Conservation (phyloP, 2,797 vertebrate genomes). For the Girardinus metallicus region DNA sequence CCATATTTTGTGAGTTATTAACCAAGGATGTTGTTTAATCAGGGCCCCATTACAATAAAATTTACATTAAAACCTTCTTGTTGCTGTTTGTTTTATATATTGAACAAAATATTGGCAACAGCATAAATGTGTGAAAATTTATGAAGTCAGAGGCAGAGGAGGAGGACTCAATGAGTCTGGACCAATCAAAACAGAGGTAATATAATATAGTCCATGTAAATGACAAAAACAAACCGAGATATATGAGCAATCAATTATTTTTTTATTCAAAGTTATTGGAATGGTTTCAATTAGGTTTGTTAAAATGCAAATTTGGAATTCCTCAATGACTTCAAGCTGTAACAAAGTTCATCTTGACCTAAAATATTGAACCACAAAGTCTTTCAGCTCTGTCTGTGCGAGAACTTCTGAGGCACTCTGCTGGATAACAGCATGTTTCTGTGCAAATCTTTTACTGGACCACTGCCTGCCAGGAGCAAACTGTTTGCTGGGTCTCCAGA, state of each 20-base stretch:
- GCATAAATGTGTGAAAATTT: slow-evolving; percentile 9
- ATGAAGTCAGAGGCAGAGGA: slow-evolving; percentile 26
- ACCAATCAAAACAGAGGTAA: slow-evolving; percentile 30
- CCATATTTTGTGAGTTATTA: slow-evolving; percentile 3
- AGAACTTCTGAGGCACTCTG: slow-evolving; percentile 26
- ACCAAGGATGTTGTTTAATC: not conserved
- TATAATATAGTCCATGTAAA: slow-evolving; percentile 16
- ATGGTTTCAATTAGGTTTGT: not conserved
- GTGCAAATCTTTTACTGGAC: slow-evolving; percentile 42
- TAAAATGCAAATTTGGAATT: not conserved
- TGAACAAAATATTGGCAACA: slow-evolving; percentile 1
- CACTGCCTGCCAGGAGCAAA: slow-evolving; percentile 48
- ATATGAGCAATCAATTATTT: not conserved
- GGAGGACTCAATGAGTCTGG: slow-evolving; percentile 28
- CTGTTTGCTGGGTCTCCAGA: slow-evolving; percentile 62
- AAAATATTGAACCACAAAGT: slow-evolving; percentile 24
- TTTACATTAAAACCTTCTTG: slow-evolving; percentile 7
- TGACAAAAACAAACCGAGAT: slow-evolving; percentile 1
- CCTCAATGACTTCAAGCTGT: not conserved
- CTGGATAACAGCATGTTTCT: slow-evolving; percentile 40
- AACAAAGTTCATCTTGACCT: slow-evolving; percentile 3
- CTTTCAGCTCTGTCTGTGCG: slow-evolving; percentile 12
- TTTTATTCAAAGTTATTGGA: not conserved
- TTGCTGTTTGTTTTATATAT: slow-evolving; percentile 9
- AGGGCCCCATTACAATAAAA: not conserved